phyloP scores from a whole-genome alignment of 2,113 vertebrate species.

The Gnathonemus echidnorhynchus region DNA sequence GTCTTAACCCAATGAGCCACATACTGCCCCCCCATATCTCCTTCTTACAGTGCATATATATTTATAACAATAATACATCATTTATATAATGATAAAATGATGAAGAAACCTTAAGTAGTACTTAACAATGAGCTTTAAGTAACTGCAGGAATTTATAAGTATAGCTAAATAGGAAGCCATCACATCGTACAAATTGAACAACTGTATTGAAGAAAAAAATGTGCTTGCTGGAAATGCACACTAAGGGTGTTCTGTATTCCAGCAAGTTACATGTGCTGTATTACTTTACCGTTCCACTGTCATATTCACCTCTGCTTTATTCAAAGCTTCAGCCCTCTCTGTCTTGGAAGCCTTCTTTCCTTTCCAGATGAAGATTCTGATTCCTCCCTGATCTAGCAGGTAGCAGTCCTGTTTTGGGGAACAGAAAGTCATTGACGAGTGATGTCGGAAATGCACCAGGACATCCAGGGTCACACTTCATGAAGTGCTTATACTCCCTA shows the following conservation, averaged over 20 bases:
- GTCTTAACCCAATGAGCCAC: background rate
- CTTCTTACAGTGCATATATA: background rate
- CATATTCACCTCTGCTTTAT: conserved; percentile 54
- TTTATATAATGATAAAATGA: background rate
- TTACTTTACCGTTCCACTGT: background rate
- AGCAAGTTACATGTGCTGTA: background rate
- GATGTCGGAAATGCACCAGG: background rate
- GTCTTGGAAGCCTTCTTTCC: conserved; percentile 63
- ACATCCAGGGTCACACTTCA: background rate
- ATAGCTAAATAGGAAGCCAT: background rate
- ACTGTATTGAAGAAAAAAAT: background rate
- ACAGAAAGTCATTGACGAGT: background rate
- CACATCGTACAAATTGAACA: background rate
- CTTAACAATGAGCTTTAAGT: background rate
- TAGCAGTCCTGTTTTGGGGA: conserved; percentile 71
- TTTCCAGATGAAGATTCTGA: conserved; percentile 75
- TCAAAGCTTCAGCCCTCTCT: conserved; percentile 64
- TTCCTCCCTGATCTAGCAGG: conserved; percentile 75
- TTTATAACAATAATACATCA: background rate
- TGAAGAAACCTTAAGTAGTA: background rate
- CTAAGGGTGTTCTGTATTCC: background rate
- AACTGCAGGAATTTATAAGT: background rate
- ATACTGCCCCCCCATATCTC: background rate
- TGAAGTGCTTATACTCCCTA: background rate
- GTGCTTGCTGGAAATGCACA: background rate